Evolutionary conservation across 2,113 vertebrate species (phyloP).

Genomic region (Crotalus horridus): DNA sequence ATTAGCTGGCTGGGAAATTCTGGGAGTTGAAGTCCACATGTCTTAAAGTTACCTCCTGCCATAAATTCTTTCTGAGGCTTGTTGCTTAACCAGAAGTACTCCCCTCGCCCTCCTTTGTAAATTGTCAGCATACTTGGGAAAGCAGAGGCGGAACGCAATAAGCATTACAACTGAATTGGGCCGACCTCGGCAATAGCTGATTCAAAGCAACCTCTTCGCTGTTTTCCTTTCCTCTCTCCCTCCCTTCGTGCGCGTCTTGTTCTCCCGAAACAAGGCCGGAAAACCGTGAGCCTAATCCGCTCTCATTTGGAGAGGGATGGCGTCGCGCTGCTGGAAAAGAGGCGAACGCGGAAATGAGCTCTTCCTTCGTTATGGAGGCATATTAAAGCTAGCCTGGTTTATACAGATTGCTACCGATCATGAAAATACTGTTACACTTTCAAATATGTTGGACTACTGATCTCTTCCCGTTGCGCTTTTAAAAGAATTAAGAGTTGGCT

Average conservation of each 20-base stretch:
- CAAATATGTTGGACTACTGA: neutral
- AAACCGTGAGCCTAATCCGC: neutral
- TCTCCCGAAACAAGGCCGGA: neutral
- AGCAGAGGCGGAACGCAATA: neutral
- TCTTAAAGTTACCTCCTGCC: neutral
- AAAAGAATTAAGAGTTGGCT: neutral
- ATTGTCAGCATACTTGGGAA: neutral
- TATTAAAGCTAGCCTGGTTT: neutral
- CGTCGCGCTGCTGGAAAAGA: neutral
- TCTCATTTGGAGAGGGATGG: neutral
- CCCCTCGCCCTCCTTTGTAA: neutral
- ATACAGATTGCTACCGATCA: neutral
- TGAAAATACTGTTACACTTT: constrained; percentile 2
- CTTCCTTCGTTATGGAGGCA: neutral
- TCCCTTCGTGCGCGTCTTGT: neutral
- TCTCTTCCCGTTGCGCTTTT: neutral
- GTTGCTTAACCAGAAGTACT: neutral
- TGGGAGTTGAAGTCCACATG: neutral
- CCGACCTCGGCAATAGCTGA: neutral
- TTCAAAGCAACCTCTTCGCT: neutral
- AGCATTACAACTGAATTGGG: neutral
- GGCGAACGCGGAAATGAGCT: neutral
- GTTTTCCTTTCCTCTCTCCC: neutral
- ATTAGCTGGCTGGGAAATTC: neutral
- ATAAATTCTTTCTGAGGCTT: neutral